Conservation (phyloP, 2,797 vertebrate genomes). For the Hoplostethus mediterraneus region DNA sequence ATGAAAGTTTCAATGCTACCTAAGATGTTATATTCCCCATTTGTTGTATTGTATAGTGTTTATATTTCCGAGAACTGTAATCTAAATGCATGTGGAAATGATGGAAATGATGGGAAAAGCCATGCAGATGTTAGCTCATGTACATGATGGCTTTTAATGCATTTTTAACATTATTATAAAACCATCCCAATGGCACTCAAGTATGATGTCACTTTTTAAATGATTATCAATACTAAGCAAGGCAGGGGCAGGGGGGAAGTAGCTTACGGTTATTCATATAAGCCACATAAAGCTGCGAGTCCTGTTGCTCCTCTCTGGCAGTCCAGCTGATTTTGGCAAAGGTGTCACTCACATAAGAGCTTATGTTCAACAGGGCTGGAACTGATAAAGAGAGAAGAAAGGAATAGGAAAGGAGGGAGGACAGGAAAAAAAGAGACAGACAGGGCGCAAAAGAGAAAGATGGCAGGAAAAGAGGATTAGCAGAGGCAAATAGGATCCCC, state of each 20-base stretch:
- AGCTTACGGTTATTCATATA: slow-evolving; percentile 88
- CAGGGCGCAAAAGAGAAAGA: slow-evolving; percentile 56
- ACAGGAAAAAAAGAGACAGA: slow-evolving; percentile 60
- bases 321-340: slow-evolving; percentile 88
- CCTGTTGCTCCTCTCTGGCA: slow-evolving; percentile 75
- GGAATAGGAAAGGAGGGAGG: slow-evolving; percentile 50
- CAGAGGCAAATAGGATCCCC: slow-evolving; percentile 73
- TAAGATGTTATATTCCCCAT: not conserved
- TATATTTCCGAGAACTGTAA: slow-evolving; percentile 1
- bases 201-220: slow-evolving; percentile 44
- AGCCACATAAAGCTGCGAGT: slow-evolving; percentile 85
- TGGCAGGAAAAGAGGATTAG: slow-evolving; percentile 80
- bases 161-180: slow-evolving; percentile 52
- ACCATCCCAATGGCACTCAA: slow-evolving; percentile 33
- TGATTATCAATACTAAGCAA: slow-evolving; percentile 46
- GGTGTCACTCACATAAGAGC: slow-evolving; percentile 85
- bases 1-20: no score
- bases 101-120: slow-evolving; percentile 20
- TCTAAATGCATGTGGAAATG: slow-evolving; percentile 21
- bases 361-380: slow-evolving; percentile 84
- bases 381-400: slow-evolving; percentile 78
- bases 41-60: slow-evolving; percentile 26
- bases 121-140: slow-evolving; percentile 5
- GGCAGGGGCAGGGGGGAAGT: slow-evolving; percentile 48
- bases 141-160: slow-evolving; percentile 13